Conservation (phyloP, 1,140 invertebrate species). For the Eciton burchellii region DNA sequence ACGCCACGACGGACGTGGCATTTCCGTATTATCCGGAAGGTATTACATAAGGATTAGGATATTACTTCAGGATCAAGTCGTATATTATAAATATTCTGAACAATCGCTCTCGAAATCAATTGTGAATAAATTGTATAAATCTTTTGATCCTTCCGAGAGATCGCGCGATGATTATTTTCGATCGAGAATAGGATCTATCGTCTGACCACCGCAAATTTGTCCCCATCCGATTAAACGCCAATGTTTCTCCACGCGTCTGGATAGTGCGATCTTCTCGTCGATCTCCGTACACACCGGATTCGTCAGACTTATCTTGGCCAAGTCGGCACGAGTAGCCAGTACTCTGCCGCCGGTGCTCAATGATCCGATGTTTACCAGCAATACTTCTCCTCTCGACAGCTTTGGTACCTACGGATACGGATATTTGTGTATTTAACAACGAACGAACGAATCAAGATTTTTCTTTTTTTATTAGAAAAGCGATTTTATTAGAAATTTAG, state of each 20-base stretch:
- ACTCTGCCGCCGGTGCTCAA: slow-evolving; percentile 99
- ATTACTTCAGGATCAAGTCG: background rate
- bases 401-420: slow-evolving; percentile 87
- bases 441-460: slow-evolving; percentile 33
- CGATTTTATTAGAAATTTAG: no score
- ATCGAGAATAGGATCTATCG: slow-evolving; percentile 90
- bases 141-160: background rate
- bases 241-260: slow-evolving; percentile 99
- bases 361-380: slow-evolving; percentile 99
- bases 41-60: no score
- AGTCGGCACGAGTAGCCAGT: slow-evolving; percentile 97
- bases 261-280: slow-evolving; percentile 99
- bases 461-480: slow-evolving; percentile 12
- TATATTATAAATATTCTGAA: slow-evolving; percentile 34
- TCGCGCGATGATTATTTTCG: slow-evolving; percentile 72
- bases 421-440: slow-evolving; percentile 20
- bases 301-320: slow-evolving; percentile 98
- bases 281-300: slow-evolving; percentile 99
- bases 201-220: slow-evolving; percentile 96
- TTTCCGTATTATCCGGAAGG: no score
- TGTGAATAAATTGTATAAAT: slow-evolving; percentile 29
- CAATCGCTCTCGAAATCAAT: background rate
- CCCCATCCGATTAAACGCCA: slow-evolving; percentile 99
- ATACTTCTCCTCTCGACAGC: slow-evolving; percentile 87
- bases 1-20: no score